Base-by-base conservation (phyloP, 2,797 vertebrate species). In the Cryptoblepharus egeriae region DNA sequence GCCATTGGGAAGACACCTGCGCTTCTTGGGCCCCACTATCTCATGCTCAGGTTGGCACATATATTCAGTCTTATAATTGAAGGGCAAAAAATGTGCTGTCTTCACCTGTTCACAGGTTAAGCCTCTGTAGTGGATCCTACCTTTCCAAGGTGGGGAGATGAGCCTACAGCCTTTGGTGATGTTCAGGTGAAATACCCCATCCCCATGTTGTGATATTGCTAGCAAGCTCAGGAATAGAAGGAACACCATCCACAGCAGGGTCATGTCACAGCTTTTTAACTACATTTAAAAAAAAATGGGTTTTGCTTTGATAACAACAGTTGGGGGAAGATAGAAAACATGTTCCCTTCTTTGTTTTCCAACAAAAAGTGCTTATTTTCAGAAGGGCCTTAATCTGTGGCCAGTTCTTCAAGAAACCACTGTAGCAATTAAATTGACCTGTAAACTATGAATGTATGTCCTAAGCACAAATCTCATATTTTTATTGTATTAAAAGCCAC, bases 141-240 rank as follows among this genome's bases (percentile, higher is more conserved):
- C n/a, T n/a, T n/a, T n/a, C n/a, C n/a, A n/a, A n/a, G n/a, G n/a
- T n/a, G n/a, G n/a, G n/a, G n/a, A n/a, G n/a, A n/a, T n/a, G n/a
- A n/a, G n/a, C n/a, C n/a, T n/a, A n/a, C n/a, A n/a, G n/a, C 82
- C 82, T 84, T 84, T 77, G 11, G 82, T 79, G 64, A 79, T 84
- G 64, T 84, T 84, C 82, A 84, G 55, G 26, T 79, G 82, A 58
- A 84, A 45, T 1, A 77, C 55, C 57, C 82, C 82, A 1, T 84
- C 49, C 4, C 70, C 77, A n/a, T 16, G 24, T 24, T 30, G 77
- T 26, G 71, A 15, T 28, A 52, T 61, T 1, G 7, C 69, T 77
- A 84, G 55, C 52, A 84, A 74, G 32, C 77, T 61, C 55, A 84
- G 18, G 12, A 12, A 52, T 8, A 84, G 63, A 52, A 84, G 63